Conservation (phyloP, 2,888 invertebrate genomes). For the Scaptomyza parva region DNA sequence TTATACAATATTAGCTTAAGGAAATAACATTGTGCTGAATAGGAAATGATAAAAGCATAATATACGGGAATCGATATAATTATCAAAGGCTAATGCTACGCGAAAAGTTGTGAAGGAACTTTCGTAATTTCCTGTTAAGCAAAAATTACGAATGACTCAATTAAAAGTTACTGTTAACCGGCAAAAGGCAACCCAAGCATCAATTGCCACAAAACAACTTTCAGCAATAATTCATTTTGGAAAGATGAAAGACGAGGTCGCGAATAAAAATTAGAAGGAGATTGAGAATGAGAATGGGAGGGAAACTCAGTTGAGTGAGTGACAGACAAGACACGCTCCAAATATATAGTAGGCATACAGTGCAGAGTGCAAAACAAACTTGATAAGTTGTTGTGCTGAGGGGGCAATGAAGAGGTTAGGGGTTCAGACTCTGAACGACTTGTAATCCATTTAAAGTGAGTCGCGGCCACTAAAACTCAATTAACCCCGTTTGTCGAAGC, state of each 20-base stretch:
- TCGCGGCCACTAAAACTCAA: conserved; percentile 81
- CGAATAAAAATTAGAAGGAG: conserved; percentile 1
- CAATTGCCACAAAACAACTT: conserved; percentile 79
- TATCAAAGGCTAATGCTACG: neutral
- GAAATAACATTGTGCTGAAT: neutral
- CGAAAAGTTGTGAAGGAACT: conserved; percentile 42
- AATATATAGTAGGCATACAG: conserved; percentile 60
- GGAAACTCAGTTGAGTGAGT: conserved; percentile 44
- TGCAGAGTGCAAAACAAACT: conserved; percentile 64
- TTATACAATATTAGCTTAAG: neutral
- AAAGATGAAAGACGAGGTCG: conserved; percentile 37
- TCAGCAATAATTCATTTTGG: conserved; percentile 69
- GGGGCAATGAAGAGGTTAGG: neutral
- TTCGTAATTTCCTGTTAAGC: conserved; percentile 68
- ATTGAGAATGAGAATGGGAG: neutral
- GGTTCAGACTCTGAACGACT: conserved; percentile 38
- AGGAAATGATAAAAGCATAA: neutral
- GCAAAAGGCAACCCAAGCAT: conserved; percentile 56
- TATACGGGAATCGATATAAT: conserved; percentile 4
- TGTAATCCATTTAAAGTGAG: conserved; percentile 80
- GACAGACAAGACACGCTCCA: conserved; percentile 64
- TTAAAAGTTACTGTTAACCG: conserved; percentile 66
- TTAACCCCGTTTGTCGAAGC: conserved; percentile 77
- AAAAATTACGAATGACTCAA: conserved; percentile 50
- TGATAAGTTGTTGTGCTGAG: conserved; percentile 31